Conservation (phyloP, 2,888 invertebrate genomes). For the Trissoscelio sp. region DNA sequence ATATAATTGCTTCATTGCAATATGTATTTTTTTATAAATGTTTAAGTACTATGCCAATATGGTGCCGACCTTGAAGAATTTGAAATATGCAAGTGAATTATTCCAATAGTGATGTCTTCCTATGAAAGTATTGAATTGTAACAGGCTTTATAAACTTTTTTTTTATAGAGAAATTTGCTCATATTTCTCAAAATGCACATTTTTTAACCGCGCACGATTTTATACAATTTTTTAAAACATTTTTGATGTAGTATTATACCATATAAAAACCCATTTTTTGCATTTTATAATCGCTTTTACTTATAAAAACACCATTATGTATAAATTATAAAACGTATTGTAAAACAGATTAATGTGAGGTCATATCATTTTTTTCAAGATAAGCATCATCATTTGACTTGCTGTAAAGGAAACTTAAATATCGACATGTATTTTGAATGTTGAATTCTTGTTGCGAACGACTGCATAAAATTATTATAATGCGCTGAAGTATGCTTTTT, state of each 20-base stretch:
- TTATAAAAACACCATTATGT: too few relatives aligned
- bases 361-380: slow-evolving; percentile 41
- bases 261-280: too few relatives aligned
- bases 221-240: not conserved
- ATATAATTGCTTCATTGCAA: slow-evolving; percentile 49
- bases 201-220: not conserved
- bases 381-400: slow-evolving; percentile 18
- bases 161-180: too few relatives aligned
- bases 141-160: too few relatives aligned
- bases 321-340: too few relatives aligned
- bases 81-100: slow-evolving; percentile 30
- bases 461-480: not conserved
- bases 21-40: slow-evolving; percentile 55
- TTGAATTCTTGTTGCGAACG: slow-evolving; percentile 5
- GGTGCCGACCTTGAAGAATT: slow-evolving; percentile 56
- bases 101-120: slow-evolving; percentile 6
- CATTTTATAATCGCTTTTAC: too few relatives aligned
- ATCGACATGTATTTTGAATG: slow-evolving; percentile 1
- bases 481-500: slow-evolving; percentile 12
- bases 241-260: too few relatives aligned
- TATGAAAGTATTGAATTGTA: not conserved
- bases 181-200: not conserved
- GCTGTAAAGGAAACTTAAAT: not conserved
- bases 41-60: slow-evolving; percentile 37
- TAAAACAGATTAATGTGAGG: not conserved